A percentile compares a stretch with the other conserved stretches of the same genome.
phyloP scores from a whole-genome alignment of 2,888 invertebrate species.

The Ecliptopera silaceata region DNA sequence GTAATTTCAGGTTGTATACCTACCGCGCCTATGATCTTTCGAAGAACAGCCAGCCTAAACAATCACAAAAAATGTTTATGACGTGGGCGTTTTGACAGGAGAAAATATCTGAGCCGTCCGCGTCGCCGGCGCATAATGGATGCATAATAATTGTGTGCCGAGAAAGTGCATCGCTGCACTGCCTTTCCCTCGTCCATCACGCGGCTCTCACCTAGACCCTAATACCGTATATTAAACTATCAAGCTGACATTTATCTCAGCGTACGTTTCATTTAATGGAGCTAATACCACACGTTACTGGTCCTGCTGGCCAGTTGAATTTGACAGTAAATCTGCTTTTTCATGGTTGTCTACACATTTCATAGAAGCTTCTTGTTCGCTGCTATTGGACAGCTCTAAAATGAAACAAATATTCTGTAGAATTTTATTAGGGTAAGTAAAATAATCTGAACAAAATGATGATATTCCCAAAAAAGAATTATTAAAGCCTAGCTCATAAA shows the following conservation, averaged over 20 bases:
- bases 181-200: slow-evolving; percentile 82
- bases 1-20: neutral
- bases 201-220: slow-evolving; percentile 67
- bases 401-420: slow-evolving; percentile 9
- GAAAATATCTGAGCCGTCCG: slow-evolving; percentile 49
- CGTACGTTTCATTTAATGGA: slow-evolving; percentile 25
- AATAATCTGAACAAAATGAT: too few relatives aligned
- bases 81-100: slow-evolving; percentile 66
- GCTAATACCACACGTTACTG: slow-evolving; percentile 26
- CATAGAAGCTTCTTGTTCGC: slow-evolving; percentile 2
- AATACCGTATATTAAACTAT: slow-evolving; percentile 71
- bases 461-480: too few relatives aligned
- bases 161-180: slow-evolving; percentile 73
- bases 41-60: slow-evolving; percentile 19
- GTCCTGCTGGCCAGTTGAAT: slow-evolving; percentile 15
- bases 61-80: slow-evolving; percentile 45
- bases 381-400: slow-evolving; percentile 18
- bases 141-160: slow-evolving; percentile 72
- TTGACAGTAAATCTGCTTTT: slow-evolving; percentile 20
- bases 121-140: slow-evolving; percentile 66
- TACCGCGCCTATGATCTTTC: neutral
- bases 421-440: too few relatives aligned
- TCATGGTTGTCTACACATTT: slow-evolving; percentile 23
- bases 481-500: too few relatives aligned
- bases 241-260: slow-evolving; percentile 67